A percentile compares a stretch with the other conserved stretches of the same genome.
These are phyloP conservation scores for Drosophila orosa DNA, from an alignment of 1,140 invertebrate genomes.

Conservation along the genomic window DNA sequence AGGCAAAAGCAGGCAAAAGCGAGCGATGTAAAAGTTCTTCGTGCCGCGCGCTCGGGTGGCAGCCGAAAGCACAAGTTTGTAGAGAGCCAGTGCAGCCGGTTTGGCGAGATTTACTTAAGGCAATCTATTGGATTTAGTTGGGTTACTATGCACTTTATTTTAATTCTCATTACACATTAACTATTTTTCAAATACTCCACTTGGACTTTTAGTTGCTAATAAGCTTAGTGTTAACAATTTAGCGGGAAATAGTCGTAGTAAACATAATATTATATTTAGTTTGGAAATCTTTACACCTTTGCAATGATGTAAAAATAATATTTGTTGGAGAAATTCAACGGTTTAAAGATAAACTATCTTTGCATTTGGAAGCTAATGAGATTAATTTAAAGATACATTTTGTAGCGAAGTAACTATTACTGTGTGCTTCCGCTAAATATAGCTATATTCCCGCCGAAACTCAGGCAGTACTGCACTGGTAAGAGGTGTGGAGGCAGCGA, in stretches of 20 bases:
- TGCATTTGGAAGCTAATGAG: not conserved
- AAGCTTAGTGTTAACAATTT: not conserved
- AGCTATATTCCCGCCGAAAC: too few relatives aligned
- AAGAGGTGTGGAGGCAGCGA: conserved; percentile 37
- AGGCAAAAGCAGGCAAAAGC: conserved; percentile 54
- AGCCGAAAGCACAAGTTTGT: conserved; percentile 38
- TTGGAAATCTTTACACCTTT: not conserved
- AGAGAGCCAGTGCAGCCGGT: conserved; percentile 25
- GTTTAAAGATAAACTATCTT: not conserved
- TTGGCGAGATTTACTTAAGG: conserved; percentile 9
- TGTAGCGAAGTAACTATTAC: not conserved
- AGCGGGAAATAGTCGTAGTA: not conserved
- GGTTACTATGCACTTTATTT: not conserved
- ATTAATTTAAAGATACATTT: not conserved
- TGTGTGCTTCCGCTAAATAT: not conserved
- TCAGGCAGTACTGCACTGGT: conserved; percentile 1
- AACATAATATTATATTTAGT: too few relatives aligned
- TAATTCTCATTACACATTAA: not conserved
- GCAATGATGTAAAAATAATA: not conserved
- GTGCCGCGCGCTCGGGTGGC: conserved; percentile 51
- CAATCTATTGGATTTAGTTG: not conserved
- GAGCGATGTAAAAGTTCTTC: conserved; percentile 71
- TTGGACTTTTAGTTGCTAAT: not conserved
- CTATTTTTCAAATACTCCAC: not conserved
- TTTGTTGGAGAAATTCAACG: not conserved